Evolutionary conservation across 1,140 invertebrate species (phyloP), one percentile per base, ranked within the genome.

Genomic region (Metaphire vulgaris): DNA sequence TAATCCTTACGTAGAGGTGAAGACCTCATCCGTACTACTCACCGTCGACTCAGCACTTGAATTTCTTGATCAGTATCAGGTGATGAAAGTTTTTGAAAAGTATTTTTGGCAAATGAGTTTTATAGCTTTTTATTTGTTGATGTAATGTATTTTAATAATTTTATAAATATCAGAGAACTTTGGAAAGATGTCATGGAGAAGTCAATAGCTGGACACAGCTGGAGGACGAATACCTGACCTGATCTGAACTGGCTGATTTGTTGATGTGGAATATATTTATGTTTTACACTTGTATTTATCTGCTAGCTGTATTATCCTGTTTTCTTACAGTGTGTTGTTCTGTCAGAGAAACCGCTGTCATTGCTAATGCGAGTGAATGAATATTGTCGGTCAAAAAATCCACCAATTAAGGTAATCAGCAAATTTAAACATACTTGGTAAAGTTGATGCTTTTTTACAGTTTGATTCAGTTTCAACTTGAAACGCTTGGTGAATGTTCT

Each of bases 291-390:
- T 33, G 1, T 21, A 69, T 34, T 1, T 33, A n/a, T n/a, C n/a
- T n/a, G n/a, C n/a, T n/a, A n/a, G n/a, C n/a, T n/a, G n/a, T n/a
- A n/a, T n/a, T n/a, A n/a, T n/a, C n/a, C n/a, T n/a, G n/a, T n/a
- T n/a, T n/a, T n/a, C n/a, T 83, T 82, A 76, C 81, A 86, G 85
- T 86, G 85, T 82, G 80, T 86, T 0, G 82, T 86, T 70, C 33
- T 86, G 69, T 86, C 85, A 41, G 85, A 86, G 34, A 76, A 76
- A n/a, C 72, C 81, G 31, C 66, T 85, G 14, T 56, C 73, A 31
- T 33, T 84, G 6, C 83, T 83, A 69, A 29, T 84, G 31, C 80
- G 78, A 64, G 79, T 86, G 16, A 85, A 86, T 76, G 77, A 81
- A 21, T 84, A 83, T 75, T 85, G 85, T 76, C 75, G 84, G 74